phyloP scores from a whole-genome alignment of 2,888 invertebrate species.

The Thecocarcelia acutangulata region DNA sequence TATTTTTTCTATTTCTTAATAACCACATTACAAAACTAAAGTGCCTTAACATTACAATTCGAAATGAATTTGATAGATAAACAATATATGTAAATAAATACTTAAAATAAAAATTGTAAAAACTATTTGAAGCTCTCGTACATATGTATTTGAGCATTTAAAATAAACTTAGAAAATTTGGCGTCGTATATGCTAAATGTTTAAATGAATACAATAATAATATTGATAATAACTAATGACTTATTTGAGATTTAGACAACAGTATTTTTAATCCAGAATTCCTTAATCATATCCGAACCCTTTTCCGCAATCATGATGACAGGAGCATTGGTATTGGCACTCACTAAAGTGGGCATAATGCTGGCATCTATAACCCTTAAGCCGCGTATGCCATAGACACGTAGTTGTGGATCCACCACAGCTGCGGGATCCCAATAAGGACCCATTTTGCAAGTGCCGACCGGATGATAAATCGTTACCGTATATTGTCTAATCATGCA shows the following conservation, averaged over 20 bases:
- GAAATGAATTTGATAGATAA: not conserved
- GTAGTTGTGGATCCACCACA: conserved; percentile 90
- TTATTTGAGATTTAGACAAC: conserved; percentile 67
- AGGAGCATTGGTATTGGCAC: conserved; percentile 93
- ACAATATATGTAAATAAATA: conserved; percentile 24
- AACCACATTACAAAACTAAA: not conserved
- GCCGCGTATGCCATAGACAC: conserved; percentile 90
- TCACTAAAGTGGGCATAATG: conserved; percentile 92
- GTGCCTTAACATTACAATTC: conserved; percentile 2
- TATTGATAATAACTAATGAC: conserved; percentile 47
- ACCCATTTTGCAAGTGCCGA: conserved; percentile 94
- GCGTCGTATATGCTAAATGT: conserved; percentile 32
- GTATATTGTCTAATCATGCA: conserved; percentile 93
- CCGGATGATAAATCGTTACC: conserved; percentile 92
- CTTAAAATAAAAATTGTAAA: conserved; percentile 12
- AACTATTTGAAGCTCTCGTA: too few relatives aligned
- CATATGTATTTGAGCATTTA: too few relatives aligned
- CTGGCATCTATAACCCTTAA: conserved; percentile 92
- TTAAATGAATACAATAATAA: conserved; percentile 1
- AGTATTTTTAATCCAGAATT: conserved; percentile 87
- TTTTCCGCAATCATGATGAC: conserved; percentile 95
- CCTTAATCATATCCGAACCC: conserved; percentile 92
- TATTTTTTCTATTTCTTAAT: conserved; percentile 6
- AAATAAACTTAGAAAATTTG: conserved; percentile 46
- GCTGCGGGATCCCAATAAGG: conserved; percentile 92